Percentiles rank a stretch among this genome's conserved stretches.
Evolutionary conservation across 2,888 invertebrate genomes (phyloP).

Genomic region (Hipparchia semele): DNA sequence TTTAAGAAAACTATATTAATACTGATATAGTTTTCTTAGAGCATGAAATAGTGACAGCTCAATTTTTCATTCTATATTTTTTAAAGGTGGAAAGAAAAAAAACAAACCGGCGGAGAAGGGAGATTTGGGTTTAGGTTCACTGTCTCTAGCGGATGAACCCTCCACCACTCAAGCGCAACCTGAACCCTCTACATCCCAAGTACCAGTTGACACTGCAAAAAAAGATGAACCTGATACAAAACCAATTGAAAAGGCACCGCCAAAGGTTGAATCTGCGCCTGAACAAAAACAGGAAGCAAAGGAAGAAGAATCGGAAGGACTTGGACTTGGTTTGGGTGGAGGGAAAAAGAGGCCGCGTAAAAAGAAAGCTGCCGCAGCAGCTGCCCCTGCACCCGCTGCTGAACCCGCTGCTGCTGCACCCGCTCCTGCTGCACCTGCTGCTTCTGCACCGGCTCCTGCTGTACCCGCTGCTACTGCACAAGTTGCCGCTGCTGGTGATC

Average conservation of each 20-base stretch:
- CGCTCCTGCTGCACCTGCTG: neutral
- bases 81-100: slow-evolving; percentile 50
- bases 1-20: no score
- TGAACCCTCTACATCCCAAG: slow-evolving; percentile 19
- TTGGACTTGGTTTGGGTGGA: slow-evolving; percentile 42
- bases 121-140: slow-evolving; percentile 22
- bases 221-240: slow-evolving; percentile 21
- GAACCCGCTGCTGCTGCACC: slow-evolving; percentile 20
- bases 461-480: slow-evolving; percentile 16
- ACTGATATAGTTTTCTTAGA: no score
- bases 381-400: slow-evolving; percentile 12
- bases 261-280: slow-evolving; percentile 23
- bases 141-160: slow-evolving; percentile 26
- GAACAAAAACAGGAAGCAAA: slow-evolving; percentile 35
- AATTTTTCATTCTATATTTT: neutral
- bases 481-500: slow-evolving; percentile 6
- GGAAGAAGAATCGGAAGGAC: slow-evolving; percentile 41
- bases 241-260: slow-evolving; percentile 28
- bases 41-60: no score
- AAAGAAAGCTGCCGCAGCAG: slow-evolving; percentile 44
- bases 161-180: slow-evolving; percentile 1
- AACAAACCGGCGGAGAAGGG: slow-evolving; percentile 39
- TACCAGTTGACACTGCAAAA: slow-evolving; percentile 4
- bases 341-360: slow-evolving; percentile 48
- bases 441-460: neutral